Evolutionary conservation across 2,113 vertebrate species (phyloP).

Genomic region (Indicator maculatus): DNA sequence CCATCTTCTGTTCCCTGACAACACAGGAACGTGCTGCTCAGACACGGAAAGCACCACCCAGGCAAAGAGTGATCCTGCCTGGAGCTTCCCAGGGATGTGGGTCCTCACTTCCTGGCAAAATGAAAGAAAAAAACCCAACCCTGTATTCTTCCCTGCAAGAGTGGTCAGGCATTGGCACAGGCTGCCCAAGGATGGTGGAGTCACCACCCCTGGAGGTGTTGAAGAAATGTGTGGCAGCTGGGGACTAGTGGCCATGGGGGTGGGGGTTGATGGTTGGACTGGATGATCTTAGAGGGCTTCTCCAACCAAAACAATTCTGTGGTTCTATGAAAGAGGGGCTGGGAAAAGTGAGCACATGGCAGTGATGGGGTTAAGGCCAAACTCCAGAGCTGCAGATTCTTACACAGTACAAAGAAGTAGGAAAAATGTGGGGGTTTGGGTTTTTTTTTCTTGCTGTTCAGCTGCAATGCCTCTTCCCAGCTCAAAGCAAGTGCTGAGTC

Average conservation of each 20-base stretch:
- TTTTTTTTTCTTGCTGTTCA: background rate
- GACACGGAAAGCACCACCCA: background rate
- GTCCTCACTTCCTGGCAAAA: background rate
- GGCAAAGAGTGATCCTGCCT: background rate
- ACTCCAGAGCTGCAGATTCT: background rate
- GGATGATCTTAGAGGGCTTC: too few species aligned
- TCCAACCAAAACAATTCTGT: too few species aligned
- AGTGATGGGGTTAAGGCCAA: background rate
- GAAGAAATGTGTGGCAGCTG: too few species aligned
- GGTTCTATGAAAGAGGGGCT: background rate
- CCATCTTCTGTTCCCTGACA: constrained; percentile 33
- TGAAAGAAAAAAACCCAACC: too few species aligned
- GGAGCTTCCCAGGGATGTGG: fast-evolving
- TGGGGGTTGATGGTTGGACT: too few species aligned
- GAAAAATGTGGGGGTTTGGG: background rate
- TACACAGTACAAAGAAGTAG: background rate
- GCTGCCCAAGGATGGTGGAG: too few species aligned
- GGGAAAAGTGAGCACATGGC: fast-evolving
- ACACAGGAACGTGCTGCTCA: constrained; percentile 20
- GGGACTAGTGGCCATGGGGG: too few species aligned
- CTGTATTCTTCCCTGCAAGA: too few species aligned
- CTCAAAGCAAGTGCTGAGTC: background rate
- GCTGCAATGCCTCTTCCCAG: background rate
- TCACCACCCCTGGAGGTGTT: too few species aligned
- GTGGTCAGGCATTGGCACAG: too few species aligned